Evolutionary conservation across 1,140 invertebrate genomes (phyloP).

Genomic region (Helicorthomorpha holstii): DNA sequence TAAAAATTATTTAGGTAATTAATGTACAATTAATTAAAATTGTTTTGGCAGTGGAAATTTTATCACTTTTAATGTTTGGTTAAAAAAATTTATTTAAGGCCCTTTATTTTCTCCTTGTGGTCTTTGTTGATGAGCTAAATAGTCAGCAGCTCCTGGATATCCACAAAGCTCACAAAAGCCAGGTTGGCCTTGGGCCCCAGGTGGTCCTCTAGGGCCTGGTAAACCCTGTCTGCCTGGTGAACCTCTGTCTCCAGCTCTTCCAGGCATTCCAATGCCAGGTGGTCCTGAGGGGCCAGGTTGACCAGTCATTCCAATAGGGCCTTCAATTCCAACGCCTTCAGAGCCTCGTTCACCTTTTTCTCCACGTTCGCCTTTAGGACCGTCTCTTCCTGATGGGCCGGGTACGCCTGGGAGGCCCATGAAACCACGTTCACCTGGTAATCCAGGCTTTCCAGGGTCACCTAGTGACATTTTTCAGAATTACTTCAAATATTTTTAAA

Average conservation of each 20-base stretch:
- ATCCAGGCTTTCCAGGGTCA: constrained; percentile 31
- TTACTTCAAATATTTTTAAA: too few relatives aligned
- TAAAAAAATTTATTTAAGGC: too few relatives aligned
- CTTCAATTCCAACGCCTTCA: constrained; percentile 46
- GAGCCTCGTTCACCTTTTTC: constrained; percentile 51
- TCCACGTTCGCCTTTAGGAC: constrained; percentile 36
- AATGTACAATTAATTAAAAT: too few relatives aligned
- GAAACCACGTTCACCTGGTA: constrained; percentile 40
- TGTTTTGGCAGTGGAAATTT: too few relatives aligned
- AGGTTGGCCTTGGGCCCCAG: constrained; percentile 36
- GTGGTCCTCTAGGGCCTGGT: constrained; percentile 13
- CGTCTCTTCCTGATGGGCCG: constrained; percentile 38
- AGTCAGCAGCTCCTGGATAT: constrained; percentile 8
- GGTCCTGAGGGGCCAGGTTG: constrained; percentile 43
- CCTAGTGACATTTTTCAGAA: too few relatives aligned
- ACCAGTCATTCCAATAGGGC: constrained; percentile 44
- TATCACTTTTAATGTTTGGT: too few relatives aligned
- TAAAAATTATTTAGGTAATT: too few relatives aligned
- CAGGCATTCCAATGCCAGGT: constrained; percentile 37
- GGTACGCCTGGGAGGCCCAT: constrained; percentile 40
- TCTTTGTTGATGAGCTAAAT: too few relatives aligned
- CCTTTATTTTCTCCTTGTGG: too few relatives aligned
- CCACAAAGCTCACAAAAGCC: constrained; percentile 37
- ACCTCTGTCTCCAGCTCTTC: constrained; percentile 39
- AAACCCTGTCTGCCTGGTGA: constrained; percentile 29